These are phyloP conservation scores for Tenualosa ilisha DNA, from an alignment of 2,797 vertebrate genomes.

Conservation along the genomic window DNA sequence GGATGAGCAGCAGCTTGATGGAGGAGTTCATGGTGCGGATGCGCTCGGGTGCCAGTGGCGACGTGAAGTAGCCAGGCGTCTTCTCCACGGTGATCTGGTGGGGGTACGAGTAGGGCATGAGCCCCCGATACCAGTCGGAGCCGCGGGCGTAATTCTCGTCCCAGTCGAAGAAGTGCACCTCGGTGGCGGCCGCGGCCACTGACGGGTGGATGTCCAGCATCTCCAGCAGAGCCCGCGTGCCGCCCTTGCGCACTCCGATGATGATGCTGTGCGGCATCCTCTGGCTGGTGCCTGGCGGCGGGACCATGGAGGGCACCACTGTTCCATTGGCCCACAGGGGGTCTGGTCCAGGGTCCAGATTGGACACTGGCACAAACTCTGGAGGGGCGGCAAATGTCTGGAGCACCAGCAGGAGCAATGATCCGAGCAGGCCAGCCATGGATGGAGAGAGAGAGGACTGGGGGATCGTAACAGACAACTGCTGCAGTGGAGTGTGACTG, in stretches of 20 bases:
- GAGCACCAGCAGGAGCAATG: constrained; percentile 81
- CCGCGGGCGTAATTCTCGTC: constrained; percentile 92
- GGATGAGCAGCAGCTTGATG: constrained; percentile 88
- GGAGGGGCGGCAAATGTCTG: constrained; percentile 73
- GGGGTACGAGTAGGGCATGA: constrained; percentile 91
- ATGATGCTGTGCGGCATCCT: constrained; percentile 89
- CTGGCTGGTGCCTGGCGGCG: constrained; percentile 82
- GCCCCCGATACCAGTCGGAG: constrained; percentile 87
- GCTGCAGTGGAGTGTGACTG: not conserved
- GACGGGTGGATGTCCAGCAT: constrained; percentile 94
- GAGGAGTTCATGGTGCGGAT: constrained; percentile 91
- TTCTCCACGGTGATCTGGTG: constrained; percentile 94
- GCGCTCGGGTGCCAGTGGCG: constrained; percentile 84
- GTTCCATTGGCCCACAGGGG: constrained; percentile 72
- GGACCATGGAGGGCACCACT: constrained; percentile 69
- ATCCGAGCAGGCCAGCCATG: constrained; percentile 84
- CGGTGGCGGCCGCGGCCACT: constrained; percentile 88
- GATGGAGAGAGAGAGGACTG: constrained; percentile 47
- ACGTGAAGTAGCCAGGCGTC: constrained; percentile 93
- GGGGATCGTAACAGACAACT: not conserved
- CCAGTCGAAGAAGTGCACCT: constrained; percentile 96
- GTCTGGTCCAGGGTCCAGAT: constrained; percentile 60
- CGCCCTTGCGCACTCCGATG: constrained; percentile 91
- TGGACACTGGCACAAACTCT: constrained; percentile 66
- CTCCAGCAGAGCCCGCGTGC: constrained; percentile 88